Conservation (phyloP, 2,888 invertebrate species). For the Strigamia crassipes region DNA sequence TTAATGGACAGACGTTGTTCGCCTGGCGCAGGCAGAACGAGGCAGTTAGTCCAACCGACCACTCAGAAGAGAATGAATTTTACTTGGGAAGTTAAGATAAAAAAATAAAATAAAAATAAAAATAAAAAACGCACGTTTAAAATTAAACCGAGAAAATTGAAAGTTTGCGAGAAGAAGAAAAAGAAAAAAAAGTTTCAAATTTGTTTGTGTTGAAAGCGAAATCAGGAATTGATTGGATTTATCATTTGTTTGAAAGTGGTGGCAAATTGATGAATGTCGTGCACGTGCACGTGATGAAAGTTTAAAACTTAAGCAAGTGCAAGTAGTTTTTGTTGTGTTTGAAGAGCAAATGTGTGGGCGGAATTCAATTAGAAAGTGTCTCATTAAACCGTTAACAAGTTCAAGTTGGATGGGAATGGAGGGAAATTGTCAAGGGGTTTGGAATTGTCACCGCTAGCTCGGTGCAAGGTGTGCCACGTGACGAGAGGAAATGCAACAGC, state of each 20-base stretch:
- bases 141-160: neutral
- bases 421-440: conserved; percentile 22
- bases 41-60: conserved; percentile 28
- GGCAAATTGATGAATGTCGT: neutral
- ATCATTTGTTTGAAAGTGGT: neutral
- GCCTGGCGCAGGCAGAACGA: conserved; percentile 4
- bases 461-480: conserved; percentile 29
- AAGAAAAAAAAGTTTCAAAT: neutral
- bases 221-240: neutral
- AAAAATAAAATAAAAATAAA: neutral
- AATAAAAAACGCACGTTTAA: neutral
- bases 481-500: conserved; percentile 45
- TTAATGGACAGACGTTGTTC: conserved; percentile 28
- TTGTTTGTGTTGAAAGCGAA: neutral
- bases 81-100: neutral
- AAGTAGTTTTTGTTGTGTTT: neutral
- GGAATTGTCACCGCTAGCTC: conserved; percentile 8
- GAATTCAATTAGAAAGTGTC: conserved; percentile 45
- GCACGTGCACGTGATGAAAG: neutral
- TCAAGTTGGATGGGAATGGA: conserved; percentile 24
- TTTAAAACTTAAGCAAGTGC: neutral
- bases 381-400: conserved; percentile 46
- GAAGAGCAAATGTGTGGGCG: conserved; percentile 27
- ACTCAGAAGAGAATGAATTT: conserved; percentile 18
- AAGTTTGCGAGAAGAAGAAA: neutral